Evolutionary conservation across 2,797 vertebrate species (phyloP), one percentile per base, ranked within the genome.

Genomic region (Takifugu ocellatus): DNA sequence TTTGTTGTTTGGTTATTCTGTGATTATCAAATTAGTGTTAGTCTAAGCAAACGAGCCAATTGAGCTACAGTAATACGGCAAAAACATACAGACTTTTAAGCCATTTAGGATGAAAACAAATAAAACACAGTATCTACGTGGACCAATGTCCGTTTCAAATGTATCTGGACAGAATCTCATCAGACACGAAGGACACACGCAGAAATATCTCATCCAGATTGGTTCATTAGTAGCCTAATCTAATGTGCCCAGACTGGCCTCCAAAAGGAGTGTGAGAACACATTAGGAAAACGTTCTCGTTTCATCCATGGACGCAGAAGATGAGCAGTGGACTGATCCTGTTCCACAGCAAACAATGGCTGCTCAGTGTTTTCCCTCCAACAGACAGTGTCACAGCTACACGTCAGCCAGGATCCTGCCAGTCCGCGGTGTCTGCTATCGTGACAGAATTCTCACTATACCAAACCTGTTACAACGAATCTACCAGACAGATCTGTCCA

Each of bases 261-360:
- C 15, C 16, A 44, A 9, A 44, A 43, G 21, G 21, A 21, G 42
- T 6, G 7, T 39, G 36, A 39, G 36, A 39, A 39, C 12, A 12
- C 11, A 39, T 14, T 14, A 10, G 31, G 31, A 33, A 33, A 33
- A 33, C 3, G 36, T 27, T 31, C 50, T 54, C 10, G 49, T 21
- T 36, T 14, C 1, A 1, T 49, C 25, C 29, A 14, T 26, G 1
- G 6, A 26, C 26, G 56, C n/a, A 60, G 42, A 56, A 42, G 21
- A 45, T n/a, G 36, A 59, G 39, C 42, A 49, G 56, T 47, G n/a
- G 54, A 54, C 58, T 12, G 61, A 70, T 81, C 72, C 69, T 33
- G 63, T 73, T 77, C 46, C 71, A 57, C 43, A 42, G 60, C 26
- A 43, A 78, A 81, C 81, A 83, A 83, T 73, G 70, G 66, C 43